These are phyloP conservation scores for Amphiura filiformis DNA, from an alignment of 35 echinoderm and acorn worm species.

Conservation along the genomic window DNA sequence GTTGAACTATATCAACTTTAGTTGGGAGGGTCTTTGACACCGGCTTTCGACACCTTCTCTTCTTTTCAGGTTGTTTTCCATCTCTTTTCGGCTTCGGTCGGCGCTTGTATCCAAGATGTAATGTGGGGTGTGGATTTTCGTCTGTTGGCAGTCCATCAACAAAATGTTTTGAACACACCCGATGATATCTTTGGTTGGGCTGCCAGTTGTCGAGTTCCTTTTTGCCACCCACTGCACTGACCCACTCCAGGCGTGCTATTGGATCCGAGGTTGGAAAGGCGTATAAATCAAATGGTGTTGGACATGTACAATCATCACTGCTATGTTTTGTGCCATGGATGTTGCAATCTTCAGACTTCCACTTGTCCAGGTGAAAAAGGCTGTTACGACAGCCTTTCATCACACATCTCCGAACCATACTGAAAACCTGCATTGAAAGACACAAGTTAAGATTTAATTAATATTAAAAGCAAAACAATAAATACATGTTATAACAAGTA, in stretches of 20 bases:
- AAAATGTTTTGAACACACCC: constrained; percentile 32
- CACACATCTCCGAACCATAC: background rate
- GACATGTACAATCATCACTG: background rate
- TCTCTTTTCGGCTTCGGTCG: background rate
- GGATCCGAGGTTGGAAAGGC: constrained; percentile 21
- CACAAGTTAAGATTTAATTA: too few relatives aligned
- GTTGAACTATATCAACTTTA: background rate
- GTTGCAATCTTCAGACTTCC: background rate
- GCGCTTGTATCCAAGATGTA: constrained; percentile 17
- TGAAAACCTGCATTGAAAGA: too few relatives aligned
- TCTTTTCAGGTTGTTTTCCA: background rate
- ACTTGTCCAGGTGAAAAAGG: background rate
- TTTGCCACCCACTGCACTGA: background rate
- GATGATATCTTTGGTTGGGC: background rate
- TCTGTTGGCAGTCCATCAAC: background rate
- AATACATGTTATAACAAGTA: too few relatives aligned
- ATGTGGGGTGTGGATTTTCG: constrained; percentile 4
- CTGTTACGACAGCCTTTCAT: background rate
- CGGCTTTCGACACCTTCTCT: background rate
- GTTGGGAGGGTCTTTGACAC: background rate
- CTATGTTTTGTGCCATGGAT: background rate
- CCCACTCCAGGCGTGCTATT: background rate
- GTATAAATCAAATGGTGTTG: constrained; percentile 1
- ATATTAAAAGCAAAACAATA: too few relatives aligned
- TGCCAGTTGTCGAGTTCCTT: background rate